Base-by-base conservation (phyloP, 2,888 invertebrate species). In the Tuberolachnus salignus region DNA sequence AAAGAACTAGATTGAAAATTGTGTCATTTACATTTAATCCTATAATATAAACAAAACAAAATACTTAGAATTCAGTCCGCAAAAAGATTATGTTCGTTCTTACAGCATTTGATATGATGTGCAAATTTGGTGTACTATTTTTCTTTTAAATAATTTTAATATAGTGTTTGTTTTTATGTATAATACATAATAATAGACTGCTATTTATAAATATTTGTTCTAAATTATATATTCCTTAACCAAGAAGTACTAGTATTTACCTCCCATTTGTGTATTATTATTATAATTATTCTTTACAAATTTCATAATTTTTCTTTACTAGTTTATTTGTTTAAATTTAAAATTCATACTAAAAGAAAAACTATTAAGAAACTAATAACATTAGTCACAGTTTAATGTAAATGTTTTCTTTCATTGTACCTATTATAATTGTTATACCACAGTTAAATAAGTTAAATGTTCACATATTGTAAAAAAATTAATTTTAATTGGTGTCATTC, bases 1-100 rank as follows among this genome's bases (percentile, higher is more conserved):
- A 92, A 97, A 88, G 98, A 99, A 90, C 92, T 99, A 75, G 67
- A 75, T 57, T 75, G 34, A 75, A 75, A 57, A 67, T 66, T 57
- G 34, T 57, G 9, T n/a, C 6, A 11, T 16, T 72, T 67, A 49
- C 57, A 49, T 16, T 67, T 75, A 75, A 67, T 75, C 67, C 44
- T 75, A 57, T n/a, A 26, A 26, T 59, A n/a, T n/a, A n/a, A n/a
- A n/a, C n/a, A n/a, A 51, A 49, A 73, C 3, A 34, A 6, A 34
- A 34, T 34, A n/a, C n/a, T n/a, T n/a, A 75, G 46, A 75, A 75
- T 55, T 55, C 57, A 75, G 26, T 75, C 57, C 75, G n/a, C 14
- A 67, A 46, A 57, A 46, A 46, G 75, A 75, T 67, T 75, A 67
- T 75, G 42, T 66, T 46, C 66, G 21, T 4, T 57, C 75, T 59